Conservation (phyloP, 2,797 vertebrate species). For the Sebastes variabilis region DNA sequence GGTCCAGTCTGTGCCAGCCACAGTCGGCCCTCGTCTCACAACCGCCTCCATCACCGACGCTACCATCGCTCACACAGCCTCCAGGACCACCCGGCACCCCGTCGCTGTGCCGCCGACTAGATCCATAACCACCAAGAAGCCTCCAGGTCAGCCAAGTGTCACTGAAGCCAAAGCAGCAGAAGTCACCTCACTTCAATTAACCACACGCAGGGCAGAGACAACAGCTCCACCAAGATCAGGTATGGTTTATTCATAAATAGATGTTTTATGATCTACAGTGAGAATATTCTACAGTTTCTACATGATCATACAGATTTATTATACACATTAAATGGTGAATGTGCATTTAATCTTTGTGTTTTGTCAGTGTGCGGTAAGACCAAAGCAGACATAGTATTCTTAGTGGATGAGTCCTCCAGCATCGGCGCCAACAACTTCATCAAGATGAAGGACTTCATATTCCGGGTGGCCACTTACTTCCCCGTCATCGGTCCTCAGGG, state of each 20-base stretch:
- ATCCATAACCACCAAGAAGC: conserved; percentile 49
- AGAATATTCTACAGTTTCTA: neutral
- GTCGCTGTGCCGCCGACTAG: conserved; percentile 19
- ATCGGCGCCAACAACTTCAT: conserved; percentile 88
- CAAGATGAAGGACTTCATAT: conserved; percentile 93
- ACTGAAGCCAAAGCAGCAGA: conserved; percentile 43
- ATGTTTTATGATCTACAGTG: neutral
- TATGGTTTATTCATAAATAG: conserved; percentile 8
- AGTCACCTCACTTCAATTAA: conserved; percentile 17
- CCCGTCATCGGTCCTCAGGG: conserved; percentile 86
- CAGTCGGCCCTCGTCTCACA: conserved; percentile 49
- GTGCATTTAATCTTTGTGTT: conserved; percentile 16
- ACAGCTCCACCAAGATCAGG: conserved; percentile 54
- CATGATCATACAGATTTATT: neutral
- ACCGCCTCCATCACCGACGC: conserved; percentile 27
- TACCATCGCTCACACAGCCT: conserved; percentile 16
- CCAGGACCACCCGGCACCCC: conserved; percentile 51
- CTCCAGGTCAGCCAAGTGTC: conserved; percentile 42
- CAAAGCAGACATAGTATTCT: conserved; percentile 89
- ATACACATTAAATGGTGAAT: neutral
- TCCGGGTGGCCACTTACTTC: conserved; percentile 89
- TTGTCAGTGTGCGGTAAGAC: conserved; percentile 85
- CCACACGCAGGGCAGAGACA: conserved; percentile 30
- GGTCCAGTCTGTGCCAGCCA: conserved; percentile 43
- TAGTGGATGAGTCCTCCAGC: conserved; percentile 94